phyloP scores from a whole-genome alignment of 2,797 vertebrate genomes.

The Lophotriccus pileatus region DNA sequence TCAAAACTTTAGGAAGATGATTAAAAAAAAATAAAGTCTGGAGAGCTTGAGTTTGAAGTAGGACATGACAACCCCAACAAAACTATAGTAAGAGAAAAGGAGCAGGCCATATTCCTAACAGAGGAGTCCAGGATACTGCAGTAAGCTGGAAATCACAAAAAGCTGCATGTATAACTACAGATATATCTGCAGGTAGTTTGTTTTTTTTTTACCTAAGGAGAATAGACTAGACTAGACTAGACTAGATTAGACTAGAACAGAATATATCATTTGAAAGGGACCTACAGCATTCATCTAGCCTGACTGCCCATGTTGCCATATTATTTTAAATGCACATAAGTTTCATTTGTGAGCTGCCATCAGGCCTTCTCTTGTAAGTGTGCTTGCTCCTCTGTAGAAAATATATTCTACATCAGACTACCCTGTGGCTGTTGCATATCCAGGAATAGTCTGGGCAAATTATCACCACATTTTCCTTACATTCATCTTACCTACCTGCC shows the following conservation, averaged over 20 bases:
- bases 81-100: background rate
- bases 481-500: background rate
- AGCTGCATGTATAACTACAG: background rate
- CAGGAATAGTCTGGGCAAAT: background rate
- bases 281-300: background rate
- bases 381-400: background rate
- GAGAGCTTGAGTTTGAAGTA: background rate
- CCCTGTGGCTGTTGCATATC: background rate
- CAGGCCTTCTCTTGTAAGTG: background rate
- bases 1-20: background rate
- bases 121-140: background rate
- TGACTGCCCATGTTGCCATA: background rate
- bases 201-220: background rate
- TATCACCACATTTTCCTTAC: background rate
- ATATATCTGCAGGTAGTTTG: background rate
- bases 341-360: conserved; percentile 11
- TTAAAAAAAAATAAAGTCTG: background rate
- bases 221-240: background rate
- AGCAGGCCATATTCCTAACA: conserved; percentile 6
- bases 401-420: background rate
- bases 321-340: conserved; percentile 10
- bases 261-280: background rate
- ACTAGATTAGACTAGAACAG: background rate
- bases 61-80: accelerated
- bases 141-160: conserved; percentile 2